Percentiles rank a stretch among this genome's conserved stretches.
Evolutionary conservation across 2,797 vertebrate genomes (phyloP).

Genomic region (Urosaurus nigricauda): DNA sequence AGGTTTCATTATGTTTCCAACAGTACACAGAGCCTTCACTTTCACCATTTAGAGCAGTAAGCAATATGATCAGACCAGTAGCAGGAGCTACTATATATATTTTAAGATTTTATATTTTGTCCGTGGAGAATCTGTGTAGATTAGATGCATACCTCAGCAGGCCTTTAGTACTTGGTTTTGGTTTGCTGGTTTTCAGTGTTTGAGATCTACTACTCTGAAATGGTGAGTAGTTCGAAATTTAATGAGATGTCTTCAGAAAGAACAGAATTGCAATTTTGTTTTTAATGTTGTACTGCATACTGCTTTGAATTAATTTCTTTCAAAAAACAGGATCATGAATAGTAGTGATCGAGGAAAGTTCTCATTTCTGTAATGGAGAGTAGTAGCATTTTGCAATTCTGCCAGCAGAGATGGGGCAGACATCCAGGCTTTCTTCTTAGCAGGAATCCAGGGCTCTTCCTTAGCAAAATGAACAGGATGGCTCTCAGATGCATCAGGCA

Average conservation of each 20-base stretch:
- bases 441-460: background rate
- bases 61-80: slow-evolving; percentile 16
- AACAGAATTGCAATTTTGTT: background rate
- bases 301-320: background rate
- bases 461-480: background rate
- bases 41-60: slow-evolving; percentile 8
- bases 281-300: background rate
- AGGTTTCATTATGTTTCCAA: background rate
- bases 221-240: background rate
- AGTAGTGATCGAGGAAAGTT: background rate
- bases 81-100: slow-evolving; percentile 3
- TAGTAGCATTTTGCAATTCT: slow-evolving; percentile 17
- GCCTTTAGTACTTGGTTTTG: background rate
- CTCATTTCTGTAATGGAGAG: slow-evolving; percentile 8
- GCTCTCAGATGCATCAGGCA: background rate
- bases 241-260: background rate
- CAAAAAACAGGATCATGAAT: background rate
- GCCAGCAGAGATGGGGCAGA: background rate
- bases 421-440: background rate
- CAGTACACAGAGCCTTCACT: background rate
- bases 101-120: background rate
- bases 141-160: slow-evolving; percentile 11
- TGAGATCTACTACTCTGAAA: background rate
- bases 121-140: background rate
- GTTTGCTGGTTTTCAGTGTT: slow-evolving; percentile 6